These are phyloP conservation scores for Acestrorhynchus altus DNA, from an alignment of 2,797 vertebrate species.

Conservation along the genomic window DNA sequence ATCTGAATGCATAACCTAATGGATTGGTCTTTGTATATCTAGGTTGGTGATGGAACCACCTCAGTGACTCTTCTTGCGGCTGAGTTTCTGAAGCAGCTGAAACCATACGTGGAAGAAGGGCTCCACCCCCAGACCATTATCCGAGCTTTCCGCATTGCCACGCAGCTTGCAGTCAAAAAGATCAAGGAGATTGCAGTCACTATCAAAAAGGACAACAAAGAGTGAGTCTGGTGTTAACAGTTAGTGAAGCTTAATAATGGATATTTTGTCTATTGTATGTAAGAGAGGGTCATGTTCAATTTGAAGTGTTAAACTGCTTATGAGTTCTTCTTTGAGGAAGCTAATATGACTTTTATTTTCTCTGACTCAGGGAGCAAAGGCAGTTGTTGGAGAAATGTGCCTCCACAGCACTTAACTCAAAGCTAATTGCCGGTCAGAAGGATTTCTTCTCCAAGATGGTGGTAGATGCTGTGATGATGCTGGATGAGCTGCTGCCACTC, in stretches of 20 bases:
- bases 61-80: conserved; percentile 95
- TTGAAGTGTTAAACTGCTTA: background rate
- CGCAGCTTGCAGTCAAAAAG: conserved; percentile 89
- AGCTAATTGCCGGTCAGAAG: conserved; percentile 93
- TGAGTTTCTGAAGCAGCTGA: conserved; percentile 96
- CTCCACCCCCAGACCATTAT: conserved; percentile 98
- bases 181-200: conserved; percentile 90
- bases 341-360: too few relatives aligned
- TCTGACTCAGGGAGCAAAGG: conserved; percentile 80
- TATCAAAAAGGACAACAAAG: conserved; percentile 90
- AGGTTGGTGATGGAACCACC: conserved; percentile 97
- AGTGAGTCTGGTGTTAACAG: conserved; percentile 76
- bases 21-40: background rate
- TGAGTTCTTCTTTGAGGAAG: background rate
- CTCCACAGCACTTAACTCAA: conserved; percentile 95
- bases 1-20: too few relatives aligned
- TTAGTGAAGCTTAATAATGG: background rate
- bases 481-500: conserved; percentile 92
- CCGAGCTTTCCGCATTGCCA: conserved; percentile 92
- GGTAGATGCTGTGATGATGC: conserved; percentile 92
- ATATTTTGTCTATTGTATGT: background rate
- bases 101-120: conserved; percentile 93
- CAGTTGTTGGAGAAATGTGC: conserved; percentile 92
- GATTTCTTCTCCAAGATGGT: conserved; percentile 95
- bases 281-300: background rate